Evolutionary conservation across 2,888 invertebrate species (phyloP).

Genomic region (Brachypalpus laphriformis): DNA sequence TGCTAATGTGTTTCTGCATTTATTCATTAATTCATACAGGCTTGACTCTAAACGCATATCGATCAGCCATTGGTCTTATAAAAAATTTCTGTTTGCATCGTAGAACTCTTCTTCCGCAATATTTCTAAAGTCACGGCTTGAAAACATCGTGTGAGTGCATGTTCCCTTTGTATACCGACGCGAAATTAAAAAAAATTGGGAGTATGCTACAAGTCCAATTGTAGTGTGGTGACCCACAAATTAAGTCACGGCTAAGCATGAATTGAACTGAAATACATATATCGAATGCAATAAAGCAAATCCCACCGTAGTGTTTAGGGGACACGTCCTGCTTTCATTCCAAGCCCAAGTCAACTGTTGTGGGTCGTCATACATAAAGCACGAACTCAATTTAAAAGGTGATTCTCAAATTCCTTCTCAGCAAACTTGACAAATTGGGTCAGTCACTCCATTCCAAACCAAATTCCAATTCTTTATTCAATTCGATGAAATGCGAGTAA

Average conservation of each 20-base stretch:
- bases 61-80: no score
- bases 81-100: no score
- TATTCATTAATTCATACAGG: no score
- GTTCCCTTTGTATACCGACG: no score
- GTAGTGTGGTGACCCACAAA: neutral
- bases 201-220: neutral
- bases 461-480: slow-evolving; percentile 36
- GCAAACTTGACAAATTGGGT: slow-evolving; percentile 40
- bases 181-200: neutral
- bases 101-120: no score
- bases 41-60: no score
- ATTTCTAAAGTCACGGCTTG: no score
- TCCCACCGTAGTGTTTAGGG: neutral
- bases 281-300: neutral
- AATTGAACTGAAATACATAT: neutral
- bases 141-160: no score
- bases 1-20: no score
- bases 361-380: slow-evolving; percentile 6
- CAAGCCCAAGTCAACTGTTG: neutral
- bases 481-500: slow-evolving; percentile 59
- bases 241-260: neutral
- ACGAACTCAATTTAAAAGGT: slow-evolving; percentile 13
- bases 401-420: slow-evolving; percentile 15
- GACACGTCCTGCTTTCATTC: slow-evolving; percentile 44
- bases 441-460: neutral